Conservation (phyloP, 2,797 vertebrate species). For the Glossophaga mutica region DNA sequence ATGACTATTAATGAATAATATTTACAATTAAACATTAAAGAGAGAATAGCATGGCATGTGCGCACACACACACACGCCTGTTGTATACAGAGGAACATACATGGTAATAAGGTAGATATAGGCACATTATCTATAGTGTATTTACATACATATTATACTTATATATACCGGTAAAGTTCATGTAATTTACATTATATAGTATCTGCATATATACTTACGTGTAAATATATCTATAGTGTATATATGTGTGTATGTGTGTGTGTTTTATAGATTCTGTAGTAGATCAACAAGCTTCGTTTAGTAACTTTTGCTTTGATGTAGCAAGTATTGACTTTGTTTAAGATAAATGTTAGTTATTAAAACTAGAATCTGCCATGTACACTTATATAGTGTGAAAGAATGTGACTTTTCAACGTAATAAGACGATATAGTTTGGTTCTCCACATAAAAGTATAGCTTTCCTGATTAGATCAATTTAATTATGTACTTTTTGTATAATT, state of each 20-base stretch:
- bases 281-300: neutral
- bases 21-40: neutral
- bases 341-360: slow-evolving; percentile 36
- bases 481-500: neutral
- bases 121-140: neutral
- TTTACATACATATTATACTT: neutral
- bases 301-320: neutral
- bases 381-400: neutral
- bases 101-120: neutral
- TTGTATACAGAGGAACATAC: neutral
- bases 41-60: neutral
- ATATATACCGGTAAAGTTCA: neutral
- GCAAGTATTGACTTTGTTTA: neutral
- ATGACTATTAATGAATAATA: neutral
- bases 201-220: neutral
- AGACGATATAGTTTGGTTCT: neutral
- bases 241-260: neutral
- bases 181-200: neutral
- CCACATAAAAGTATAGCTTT: neutral
- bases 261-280: neutral
- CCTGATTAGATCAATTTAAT: slow-evolving; percentile 6
- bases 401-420: slow-evolving; percentile 32
- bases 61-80: neutral
- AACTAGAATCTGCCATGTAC: slow-evolving; percentile 12
- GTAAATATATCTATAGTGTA: neutral